Conservation (phyloP, 2,797 vertebrate genomes). For the Coccyzus lansbergi region DNA sequence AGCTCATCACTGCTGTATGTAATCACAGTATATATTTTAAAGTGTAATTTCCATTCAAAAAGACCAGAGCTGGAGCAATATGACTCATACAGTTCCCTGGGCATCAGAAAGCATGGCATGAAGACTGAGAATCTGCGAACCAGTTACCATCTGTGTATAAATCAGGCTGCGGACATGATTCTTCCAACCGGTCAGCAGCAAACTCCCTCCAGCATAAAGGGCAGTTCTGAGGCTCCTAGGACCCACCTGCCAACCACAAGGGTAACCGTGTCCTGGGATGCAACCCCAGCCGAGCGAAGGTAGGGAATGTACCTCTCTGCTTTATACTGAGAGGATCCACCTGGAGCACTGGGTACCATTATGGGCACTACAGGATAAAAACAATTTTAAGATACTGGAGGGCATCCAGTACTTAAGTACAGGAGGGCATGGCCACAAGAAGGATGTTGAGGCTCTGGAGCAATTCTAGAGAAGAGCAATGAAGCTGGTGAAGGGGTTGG, state of each 20-base stretch:
- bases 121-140: constrained; percentile 10
- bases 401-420: too few species aligned
- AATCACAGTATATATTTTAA: constrained; percentile 52
- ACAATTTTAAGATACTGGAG: too few species aligned
- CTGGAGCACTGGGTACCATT: too few species aligned
- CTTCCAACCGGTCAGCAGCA: background rate
- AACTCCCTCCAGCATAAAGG: background rate
- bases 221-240: background rate
- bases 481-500: too few species aligned
- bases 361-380: too few species aligned
- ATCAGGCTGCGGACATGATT: background rate
- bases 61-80: constrained; percentile 18
- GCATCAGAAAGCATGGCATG: constrained; percentile 2
- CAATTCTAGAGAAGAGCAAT: too few species aligned
- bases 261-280: too few species aligned
- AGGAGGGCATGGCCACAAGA: too few species aligned
- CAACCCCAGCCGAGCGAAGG: too few species aligned
- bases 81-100: constrained; percentile 35
- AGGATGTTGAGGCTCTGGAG: too few species aligned
- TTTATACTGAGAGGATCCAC: too few species aligned
- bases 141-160: background rate
- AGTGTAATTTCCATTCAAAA: constrained; percentile 53
- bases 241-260: background rate
- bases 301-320: too few species aligned
- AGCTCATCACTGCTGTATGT: background rate